Percentiles rank a stretch among this genome's conserved stretches.
phyloP scores from a whole-genome alignment of 2,113 vertebrate species.

The Scopus umbretta region DNA sequence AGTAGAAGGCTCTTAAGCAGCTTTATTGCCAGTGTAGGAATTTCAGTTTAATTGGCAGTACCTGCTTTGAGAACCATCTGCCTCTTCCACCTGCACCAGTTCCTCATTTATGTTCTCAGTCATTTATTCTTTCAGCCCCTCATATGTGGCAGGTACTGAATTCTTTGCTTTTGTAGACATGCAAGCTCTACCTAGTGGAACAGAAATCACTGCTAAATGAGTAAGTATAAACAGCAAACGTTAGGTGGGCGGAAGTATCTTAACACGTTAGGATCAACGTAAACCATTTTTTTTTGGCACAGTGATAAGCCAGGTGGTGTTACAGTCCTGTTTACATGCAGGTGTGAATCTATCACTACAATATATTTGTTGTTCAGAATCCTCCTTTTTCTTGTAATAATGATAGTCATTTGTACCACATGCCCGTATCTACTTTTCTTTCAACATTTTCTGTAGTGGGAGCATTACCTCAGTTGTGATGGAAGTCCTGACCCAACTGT shows the following conservation, averaged over 20 bases:
- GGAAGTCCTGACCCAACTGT: slow-evolving; percentile 84
- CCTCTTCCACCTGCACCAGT: neutral
- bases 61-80: neutral
- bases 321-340: neutral
- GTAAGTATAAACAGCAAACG: neutral
- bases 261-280: neutral
- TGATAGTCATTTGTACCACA: neutral
- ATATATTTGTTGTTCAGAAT: neutral
- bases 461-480: slow-evolving; percentile 82
- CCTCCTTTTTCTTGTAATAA: neutral
- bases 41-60: neutral
- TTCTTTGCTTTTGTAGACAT: neutral
- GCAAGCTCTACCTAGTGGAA: neutral
- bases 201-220: neutral
- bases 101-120: neutral
- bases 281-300: neutral
- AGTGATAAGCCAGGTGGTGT: neutral
- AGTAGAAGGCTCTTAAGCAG: neutral
- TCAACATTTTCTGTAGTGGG: slow-evolving; percentile 77
- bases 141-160: neutral
- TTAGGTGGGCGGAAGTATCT: neutral
- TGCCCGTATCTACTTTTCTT: neutral
- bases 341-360: neutral
- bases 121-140: neutral
- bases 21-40: neutral